These are phyloP conservation scores for Cerastis rubricosa DNA, from an alignment of 2,888 invertebrate genomes.

Conservation along the genomic window DNA sequence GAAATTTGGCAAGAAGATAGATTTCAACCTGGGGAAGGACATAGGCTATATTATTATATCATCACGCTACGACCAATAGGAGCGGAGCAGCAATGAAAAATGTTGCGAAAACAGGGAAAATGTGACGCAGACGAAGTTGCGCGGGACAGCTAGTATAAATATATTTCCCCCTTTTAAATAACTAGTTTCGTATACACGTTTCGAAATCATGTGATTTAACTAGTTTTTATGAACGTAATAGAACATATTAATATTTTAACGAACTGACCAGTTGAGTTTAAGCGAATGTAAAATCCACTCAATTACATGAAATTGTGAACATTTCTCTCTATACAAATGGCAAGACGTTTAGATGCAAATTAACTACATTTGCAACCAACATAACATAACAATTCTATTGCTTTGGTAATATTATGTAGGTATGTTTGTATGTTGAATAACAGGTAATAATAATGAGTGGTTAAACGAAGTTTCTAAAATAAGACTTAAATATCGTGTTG, in stretches of 20 bases:
- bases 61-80: too few species aligned
- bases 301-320: constrained; percentile 35
- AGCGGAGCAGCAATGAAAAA: too few species aligned
- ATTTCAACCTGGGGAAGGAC: too few species aligned
- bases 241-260: constrained; percentile 21
- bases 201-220: constrained; percentile 25
- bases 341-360: constrained; percentile 50
- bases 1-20: too few species aligned
- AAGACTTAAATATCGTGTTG: constrained; percentile 4
- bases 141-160: too few species aligned
- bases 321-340: constrained; percentile 29
- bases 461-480: constrained; percentile 10
- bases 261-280: constrained; percentile 3
- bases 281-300: constrained; percentile 19
- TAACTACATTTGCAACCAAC: constrained; percentile 39
- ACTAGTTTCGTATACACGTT: constrained; percentile 17
- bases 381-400: constrained; percentile 40
- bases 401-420: constrained; percentile 22
- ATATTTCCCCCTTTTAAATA: not conserved
- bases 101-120: too few species aligned
- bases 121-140: too few species aligned
- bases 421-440: constrained; percentile 19
- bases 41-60: too few species aligned
- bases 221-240: constrained; percentile 15
- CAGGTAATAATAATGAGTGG: constrained; percentile 26